phyloP scores from a whole-genome alignment of 2,888 invertebrate species.

The Drosophila yooni region DNA sequence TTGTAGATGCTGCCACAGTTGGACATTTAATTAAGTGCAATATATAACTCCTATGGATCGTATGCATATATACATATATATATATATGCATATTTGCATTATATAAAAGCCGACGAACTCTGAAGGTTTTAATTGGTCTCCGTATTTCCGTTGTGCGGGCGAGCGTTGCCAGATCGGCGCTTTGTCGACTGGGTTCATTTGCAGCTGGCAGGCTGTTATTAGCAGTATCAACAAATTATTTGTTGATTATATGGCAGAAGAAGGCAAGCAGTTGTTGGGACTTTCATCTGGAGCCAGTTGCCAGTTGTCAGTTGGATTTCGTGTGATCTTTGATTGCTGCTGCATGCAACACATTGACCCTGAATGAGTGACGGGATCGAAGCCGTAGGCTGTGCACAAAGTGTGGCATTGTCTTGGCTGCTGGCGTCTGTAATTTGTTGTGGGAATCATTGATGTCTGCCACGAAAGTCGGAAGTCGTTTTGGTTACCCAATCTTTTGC shows the following conservation, averaged over 20 bases:
- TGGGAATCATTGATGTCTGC: constrained; percentile 26
- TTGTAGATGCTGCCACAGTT: constrained; percentile 25
- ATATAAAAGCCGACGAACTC: constrained; percentile 36
- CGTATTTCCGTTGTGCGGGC: constrained; percentile 33
- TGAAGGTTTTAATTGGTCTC: constrained; percentile 41
- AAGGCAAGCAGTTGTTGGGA: constrained; percentile 15
- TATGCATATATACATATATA: constrained; percentile 8
- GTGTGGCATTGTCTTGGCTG: constrained; percentile 55
- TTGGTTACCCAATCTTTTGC: background rate
- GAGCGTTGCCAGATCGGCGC: constrained; percentile 33
- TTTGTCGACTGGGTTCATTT: constrained; percentile 29
- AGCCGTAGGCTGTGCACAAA: constrained; percentile 46
- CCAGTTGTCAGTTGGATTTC: constrained; percentile 36
- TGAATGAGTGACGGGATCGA: constrained; percentile 46
- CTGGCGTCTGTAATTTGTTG: constrained; percentile 58
- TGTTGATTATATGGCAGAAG: constrained; percentile 42
- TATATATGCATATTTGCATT: constrained; percentile 13
- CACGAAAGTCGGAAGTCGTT: constrained; percentile 58
- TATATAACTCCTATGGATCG: constrained; percentile 9
- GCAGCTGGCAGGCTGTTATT: constrained; percentile 38
- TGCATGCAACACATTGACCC: constrained; percentile 74
- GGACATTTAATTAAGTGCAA: constrained; percentile 66
- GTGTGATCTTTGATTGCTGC: constrained; percentile 32
- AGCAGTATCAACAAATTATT: constrained; percentile 54
- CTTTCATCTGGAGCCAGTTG: constrained; percentile 44